Percentiles rank a stretch among this genome's conserved stretches.
Evolutionary conservation across 2,113 vertebrate species (phyloP).

Genomic region (Bucco capensis): DNA sequence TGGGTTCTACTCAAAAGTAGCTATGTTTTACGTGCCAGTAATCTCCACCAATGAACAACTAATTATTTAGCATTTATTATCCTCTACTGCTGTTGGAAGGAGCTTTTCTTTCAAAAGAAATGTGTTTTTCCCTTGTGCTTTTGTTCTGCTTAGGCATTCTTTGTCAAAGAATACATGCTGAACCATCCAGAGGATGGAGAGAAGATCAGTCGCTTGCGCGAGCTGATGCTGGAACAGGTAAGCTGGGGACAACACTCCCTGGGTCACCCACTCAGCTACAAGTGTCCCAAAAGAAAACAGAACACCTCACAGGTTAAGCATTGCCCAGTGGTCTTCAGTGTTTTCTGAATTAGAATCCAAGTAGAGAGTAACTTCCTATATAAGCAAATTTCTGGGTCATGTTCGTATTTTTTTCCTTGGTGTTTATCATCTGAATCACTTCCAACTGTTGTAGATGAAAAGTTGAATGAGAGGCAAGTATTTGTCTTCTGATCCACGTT

Average conservation of each 20-base stretch:
- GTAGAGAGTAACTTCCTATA: neutral
- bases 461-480: neutral
- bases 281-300: neutral
- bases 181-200: constrained; percentile 98
- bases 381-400: neutral
- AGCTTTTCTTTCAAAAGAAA: neutral
- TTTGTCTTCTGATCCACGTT: neutral
- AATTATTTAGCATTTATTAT: neutral
- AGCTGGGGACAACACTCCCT: neutral
- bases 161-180: constrained; percentile 93
- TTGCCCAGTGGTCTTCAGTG: neutral
- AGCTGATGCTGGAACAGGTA: constrained; percentile 98
- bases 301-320: neutral
- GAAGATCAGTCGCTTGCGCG: constrained; percentile 91
- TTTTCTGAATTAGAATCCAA: neutral
- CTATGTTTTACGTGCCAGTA: neutral
- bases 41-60: neutral
- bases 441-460: neutral
- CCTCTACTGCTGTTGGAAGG: neutral
- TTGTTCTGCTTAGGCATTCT: constrained; percentile 84
- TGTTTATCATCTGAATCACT: neutral
- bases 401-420: neutral
- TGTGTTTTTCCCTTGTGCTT: neutral
- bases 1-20: neutral
- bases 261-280: neutral